These are phyloP conservation scores for Choristoneura rosaceana DNA, from an alignment of 2,888 invertebrate species.

Conservation along the genomic window DNA sequence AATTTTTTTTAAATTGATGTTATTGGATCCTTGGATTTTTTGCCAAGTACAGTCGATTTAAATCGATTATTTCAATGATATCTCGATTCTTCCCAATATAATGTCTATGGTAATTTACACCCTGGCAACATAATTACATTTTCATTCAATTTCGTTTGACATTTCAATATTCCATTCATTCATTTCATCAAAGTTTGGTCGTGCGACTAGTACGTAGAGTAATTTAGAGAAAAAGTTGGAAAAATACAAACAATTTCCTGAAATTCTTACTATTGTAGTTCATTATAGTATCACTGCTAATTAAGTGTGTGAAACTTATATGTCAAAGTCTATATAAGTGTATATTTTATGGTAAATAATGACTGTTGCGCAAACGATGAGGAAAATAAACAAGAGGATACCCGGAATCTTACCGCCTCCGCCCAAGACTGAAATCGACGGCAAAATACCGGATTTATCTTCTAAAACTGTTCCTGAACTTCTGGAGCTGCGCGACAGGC, in stretches of 20 bases:
- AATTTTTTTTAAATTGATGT: too few species aligned
- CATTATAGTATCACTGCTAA: not conserved
- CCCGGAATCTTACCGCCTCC: slow-evolving; percentile 77
- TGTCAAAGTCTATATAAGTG: too few species aligned
- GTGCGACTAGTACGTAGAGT: too few species aligned
- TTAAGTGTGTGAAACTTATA: not conserved
- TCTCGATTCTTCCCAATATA: too few species aligned
- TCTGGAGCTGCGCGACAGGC: slow-evolving; percentile 82
- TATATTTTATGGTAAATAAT: slow-evolving; percentile 29
- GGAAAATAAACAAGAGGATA: slow-evolving; percentile 71
- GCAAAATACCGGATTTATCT: slow-evolving; percentile 80
- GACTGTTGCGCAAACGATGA: slow-evolving; percentile 58
- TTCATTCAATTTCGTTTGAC: too few species aligned
- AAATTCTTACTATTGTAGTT: not conserved
- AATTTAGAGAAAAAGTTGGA: not conserved
- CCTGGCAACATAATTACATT: too few species aligned
- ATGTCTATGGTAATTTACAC: too few species aligned
- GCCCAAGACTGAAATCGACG: slow-evolving; percentile 81
- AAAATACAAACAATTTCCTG: not conserved
- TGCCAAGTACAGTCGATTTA: too few species aligned
- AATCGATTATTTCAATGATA: too few species aligned
- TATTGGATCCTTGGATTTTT: too few species aligned
- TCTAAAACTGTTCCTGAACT: slow-evolving; percentile 79
- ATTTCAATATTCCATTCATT: too few species aligned
- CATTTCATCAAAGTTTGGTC: too few species aligned